A percentile compares a stretch with the other conserved stretches of the same genome.
Conservation (phyloP, 2,888 invertebrate genomes). For the Callosobruchus maculatus region DNA sequence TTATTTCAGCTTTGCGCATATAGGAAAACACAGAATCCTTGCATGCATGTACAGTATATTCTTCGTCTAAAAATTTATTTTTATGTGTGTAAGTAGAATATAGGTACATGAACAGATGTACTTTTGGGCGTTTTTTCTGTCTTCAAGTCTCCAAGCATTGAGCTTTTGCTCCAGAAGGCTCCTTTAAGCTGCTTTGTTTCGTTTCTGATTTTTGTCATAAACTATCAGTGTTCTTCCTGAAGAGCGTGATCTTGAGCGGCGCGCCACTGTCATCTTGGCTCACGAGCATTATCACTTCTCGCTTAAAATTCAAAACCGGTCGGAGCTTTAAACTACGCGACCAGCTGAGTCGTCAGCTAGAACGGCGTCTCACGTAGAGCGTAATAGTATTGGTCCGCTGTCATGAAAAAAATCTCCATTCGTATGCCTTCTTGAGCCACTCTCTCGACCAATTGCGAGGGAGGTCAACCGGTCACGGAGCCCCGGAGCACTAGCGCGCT, state of each 20-base stretch:
- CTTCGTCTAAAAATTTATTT: no score
- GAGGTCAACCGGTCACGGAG: conserved; percentile 41
- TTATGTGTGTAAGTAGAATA: no score
- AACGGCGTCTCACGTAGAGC: not conserved
- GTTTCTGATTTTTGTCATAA: no score
- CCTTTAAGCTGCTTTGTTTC: no score
- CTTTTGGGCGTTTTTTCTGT: no score
- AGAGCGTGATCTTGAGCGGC: not conserved
- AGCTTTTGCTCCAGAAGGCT: no score
- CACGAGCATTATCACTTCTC: not conserved
- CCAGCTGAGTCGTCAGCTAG: conserved; percentile 20
- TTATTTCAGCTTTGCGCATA: no score
- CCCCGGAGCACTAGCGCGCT: not conserved
- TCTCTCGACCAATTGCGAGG: conserved; percentile 39
- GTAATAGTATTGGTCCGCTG: conserved; percentile 9
- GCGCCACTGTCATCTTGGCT: not conserved
- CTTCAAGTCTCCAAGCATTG: no score
- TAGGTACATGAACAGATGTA: no score
- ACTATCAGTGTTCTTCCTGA: not conserved
- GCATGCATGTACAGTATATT: no score
- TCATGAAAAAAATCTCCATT: conserved; percentile 16
- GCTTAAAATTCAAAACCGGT: conserved; percentile 27
- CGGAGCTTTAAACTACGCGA: conserved; percentile 35
- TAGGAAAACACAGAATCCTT: no score
- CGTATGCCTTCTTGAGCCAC: conserved; percentile 36